Evolutionary conservation across 2,797 vertebrate genomes (phyloP).

Genomic region (Eremophila alpestris): DNA sequence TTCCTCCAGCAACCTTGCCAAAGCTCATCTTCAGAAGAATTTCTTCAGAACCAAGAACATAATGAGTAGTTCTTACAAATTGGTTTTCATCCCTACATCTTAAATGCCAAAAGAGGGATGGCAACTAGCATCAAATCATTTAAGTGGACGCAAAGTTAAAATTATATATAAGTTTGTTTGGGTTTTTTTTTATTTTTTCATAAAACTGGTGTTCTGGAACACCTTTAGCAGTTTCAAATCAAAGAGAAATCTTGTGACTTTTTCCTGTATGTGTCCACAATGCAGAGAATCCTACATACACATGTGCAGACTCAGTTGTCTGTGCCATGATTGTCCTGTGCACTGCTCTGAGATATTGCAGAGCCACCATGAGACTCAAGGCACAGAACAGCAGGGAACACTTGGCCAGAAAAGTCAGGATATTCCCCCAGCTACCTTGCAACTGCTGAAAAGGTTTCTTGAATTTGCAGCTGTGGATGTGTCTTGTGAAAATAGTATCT

Average conservation of each 20-base stretch:
- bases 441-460: not conserved
- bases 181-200: not conserved
- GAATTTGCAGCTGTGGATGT: not conserved
- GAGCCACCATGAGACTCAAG: not conserved
- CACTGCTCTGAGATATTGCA: not conserved
- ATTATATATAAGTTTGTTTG: not conserved
- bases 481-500: not conserved
- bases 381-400: not conserved
- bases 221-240: not conserved
- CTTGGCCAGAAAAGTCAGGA: not conserved
- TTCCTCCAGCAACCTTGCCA: not conserved
- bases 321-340: not conserved
- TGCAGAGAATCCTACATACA: not conserved
- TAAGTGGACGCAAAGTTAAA: not conserved
- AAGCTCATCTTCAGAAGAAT: not conserved
- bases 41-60: not conserved
- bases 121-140: not conserved
- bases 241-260: not conserved
- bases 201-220: not conserved
- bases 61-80: not conserved
- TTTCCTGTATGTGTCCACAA: not conserved
- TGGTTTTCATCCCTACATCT: accelerated
- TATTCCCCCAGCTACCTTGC: not conserved
- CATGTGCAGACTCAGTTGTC: not conserved
- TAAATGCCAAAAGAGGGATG: not conserved